Evolutionary conservation across 2,113 vertebrate species (phyloP).

Genomic region (Cettia cetti): DNA sequence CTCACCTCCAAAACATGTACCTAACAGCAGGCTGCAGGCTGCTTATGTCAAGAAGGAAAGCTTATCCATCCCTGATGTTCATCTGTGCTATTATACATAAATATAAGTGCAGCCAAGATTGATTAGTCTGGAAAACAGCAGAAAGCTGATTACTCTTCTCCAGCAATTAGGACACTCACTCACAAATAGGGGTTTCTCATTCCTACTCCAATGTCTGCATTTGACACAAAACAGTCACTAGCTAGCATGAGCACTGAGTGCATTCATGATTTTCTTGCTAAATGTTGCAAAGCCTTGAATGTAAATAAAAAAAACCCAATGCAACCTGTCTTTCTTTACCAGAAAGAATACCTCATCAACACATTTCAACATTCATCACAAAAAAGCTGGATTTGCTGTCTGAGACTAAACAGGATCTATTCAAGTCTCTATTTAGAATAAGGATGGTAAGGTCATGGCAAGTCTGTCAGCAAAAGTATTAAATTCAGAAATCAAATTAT

Average conservation of each 20-base stretch:
- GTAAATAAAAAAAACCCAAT: neutral
- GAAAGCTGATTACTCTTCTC: neutral
- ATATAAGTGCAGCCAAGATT: neutral
- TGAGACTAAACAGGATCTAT: neutral
- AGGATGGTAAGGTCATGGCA: neutral
- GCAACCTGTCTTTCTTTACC: neutral
- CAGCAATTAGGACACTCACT: neutral
- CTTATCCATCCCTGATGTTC: neutral
- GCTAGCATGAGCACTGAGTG: neutral
- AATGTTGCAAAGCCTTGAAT: neutral
- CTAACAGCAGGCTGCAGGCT: neutral
- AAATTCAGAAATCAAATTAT: slow-evolving; percentile 2
- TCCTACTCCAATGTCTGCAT: neutral
- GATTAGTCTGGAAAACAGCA: neutral
- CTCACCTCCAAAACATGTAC: neutral
- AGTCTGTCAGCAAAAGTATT: neutral
- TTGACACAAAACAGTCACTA: neutral
- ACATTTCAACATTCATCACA: neutral
- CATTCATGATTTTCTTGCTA: neutral
- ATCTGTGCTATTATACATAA: neutral
- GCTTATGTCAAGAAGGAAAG: neutral
- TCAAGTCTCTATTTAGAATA: neutral
- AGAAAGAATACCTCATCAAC: neutral
- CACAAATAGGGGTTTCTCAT: neutral
- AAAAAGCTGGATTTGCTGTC: neutral